Evolutionary conservation across 2,113 vertebrate genomes (phyloP).

Genomic region (Hiodon alosoides): DNA sequence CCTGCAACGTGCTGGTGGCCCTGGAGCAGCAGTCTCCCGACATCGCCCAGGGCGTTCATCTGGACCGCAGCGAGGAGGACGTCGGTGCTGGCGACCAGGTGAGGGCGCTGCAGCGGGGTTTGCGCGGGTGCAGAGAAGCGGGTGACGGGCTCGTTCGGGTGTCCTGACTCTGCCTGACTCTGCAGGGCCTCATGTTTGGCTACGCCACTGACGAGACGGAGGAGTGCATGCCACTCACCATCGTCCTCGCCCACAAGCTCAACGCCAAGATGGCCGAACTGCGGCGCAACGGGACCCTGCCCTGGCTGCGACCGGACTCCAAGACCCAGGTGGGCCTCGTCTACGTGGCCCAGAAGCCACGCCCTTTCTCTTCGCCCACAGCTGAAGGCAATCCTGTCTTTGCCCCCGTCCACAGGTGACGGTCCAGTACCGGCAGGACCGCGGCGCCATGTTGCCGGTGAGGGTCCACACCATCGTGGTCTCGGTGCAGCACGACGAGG

Average conservation of each 20-base stretch:
- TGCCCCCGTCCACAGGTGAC: conserved; percentile 66
- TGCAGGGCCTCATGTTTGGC: conserved; percentile 90
- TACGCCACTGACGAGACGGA: conserved; percentile 94
- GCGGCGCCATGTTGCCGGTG: conserved; percentile 82
- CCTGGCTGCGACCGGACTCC: conserved; percentile 90
- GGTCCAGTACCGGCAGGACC: conserved; percentile 87
- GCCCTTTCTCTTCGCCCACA: not conserved
- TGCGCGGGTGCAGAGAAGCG: conserved; percentile 78
- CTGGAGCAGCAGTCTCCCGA: conserved; percentile 89
- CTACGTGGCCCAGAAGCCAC: not conserved
- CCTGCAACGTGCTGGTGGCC: too few species aligned
- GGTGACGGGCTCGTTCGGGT: conserved; percentile 49
- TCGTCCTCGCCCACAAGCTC: conserved; percentile 69
- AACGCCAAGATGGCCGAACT: conserved; percentile 90
- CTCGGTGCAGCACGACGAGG: conserved; percentile 90
- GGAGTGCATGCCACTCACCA: conserved; percentile 79
- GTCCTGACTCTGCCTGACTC: not conserved
- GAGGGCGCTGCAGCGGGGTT: too few species aligned
- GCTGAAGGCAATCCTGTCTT: not conserved
- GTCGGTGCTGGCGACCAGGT: conserved; percentile 58
- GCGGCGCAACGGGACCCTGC: conserved; percentile 75
- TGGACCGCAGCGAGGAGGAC: conserved; percentile 87
- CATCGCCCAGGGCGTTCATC: conserved; percentile 84
- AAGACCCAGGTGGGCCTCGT: conserved; percentile 80
- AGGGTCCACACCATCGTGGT: conserved; percentile 90